Conservation (phyloP, 2,113 vertebrate genomes). For the Urocynchramus pylzowi region DNA sequence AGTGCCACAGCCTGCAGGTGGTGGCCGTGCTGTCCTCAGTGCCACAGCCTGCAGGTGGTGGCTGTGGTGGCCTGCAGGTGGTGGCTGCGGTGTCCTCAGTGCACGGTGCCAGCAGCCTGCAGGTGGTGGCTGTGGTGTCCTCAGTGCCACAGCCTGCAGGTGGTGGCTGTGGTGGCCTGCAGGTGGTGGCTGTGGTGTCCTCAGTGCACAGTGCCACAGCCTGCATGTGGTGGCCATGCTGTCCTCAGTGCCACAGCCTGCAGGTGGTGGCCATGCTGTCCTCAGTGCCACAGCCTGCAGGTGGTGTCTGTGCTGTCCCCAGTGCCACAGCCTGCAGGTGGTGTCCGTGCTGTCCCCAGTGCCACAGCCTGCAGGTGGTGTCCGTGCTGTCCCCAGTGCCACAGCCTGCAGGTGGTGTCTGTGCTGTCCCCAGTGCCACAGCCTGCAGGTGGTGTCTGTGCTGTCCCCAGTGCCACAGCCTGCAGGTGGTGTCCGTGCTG, state of each 20-base stretch:
- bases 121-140: no score
- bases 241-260: no score
- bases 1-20: background rate
- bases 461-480: background rate
- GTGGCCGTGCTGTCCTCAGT: background rate
- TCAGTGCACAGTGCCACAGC: background rate
- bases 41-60: background rate
- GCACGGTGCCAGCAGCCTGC: background rate
- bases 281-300: background rate
- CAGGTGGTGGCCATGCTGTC: background rate
- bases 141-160: no score
- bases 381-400: background rate
- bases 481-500: background rate
- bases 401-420: background rate
- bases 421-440: background rate
- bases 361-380: background rate
- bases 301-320: accelerated
- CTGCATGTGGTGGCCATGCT: background rate
- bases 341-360: background rate
- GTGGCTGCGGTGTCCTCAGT: no score
- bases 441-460: background rate
- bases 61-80: no score
- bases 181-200: no score
- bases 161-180: no score
- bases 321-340: background rate